These are phyloP conservation scores for Rhyacichthys aspro DNA, from an alignment of 2,797 vertebrate species.

Conservation along the genomic window DNA sequence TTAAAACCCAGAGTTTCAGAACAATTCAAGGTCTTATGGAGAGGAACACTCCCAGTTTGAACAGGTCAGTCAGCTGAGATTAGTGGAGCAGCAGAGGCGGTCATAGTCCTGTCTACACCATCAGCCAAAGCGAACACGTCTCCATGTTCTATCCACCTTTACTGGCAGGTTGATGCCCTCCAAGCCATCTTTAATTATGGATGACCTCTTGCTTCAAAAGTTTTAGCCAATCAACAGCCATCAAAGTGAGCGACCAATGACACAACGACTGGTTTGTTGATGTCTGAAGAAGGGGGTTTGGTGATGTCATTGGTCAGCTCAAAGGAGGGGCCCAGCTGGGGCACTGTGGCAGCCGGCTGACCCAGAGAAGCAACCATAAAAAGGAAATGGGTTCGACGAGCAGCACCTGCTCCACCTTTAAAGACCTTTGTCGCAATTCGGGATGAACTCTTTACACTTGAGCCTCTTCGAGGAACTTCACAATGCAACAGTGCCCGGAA, in stretches of 20 bases:
- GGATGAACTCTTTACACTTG: conserved; percentile 76
- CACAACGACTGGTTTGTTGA: conserved; percentile 52
- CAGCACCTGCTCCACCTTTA: conserved; percentile 29
- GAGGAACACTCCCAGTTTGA: background rate
- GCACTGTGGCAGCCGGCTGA: conserved; percentile 45
- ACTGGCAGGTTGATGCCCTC: conserved; percentile 9
- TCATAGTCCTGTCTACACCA: conserved; percentile 19
- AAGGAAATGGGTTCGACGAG: conserved; percentile 55
- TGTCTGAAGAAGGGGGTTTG: conserved; percentile 56
- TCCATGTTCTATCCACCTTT: conserved; percentile 31
- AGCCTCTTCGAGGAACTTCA: conserved; percentile 56
- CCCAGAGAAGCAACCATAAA: conserved; percentile 73
- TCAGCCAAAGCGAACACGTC: conserved; percentile 8
- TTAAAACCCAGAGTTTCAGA: conserved; percentile 19
- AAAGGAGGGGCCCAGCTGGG: conserved; percentile 42
- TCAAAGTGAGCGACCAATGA: conserved; percentile 69
- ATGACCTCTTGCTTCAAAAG: conserved; percentile 21
- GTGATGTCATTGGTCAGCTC: conserved; percentile 54
- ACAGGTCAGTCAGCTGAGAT: conserved; percentile 12
- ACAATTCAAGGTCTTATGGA: conserved; percentile 8
- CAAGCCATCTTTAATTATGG: conserved; percentile 27
- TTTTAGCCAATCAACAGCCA: conserved; percentile 42
- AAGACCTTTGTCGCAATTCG: conserved; percentile 67
- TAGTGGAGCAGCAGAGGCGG: conserved; percentile 30
- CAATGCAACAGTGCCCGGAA: conserved; percentile 78